Evolutionary conservation across 1,140 invertebrate species (phyloP), one percentile per base, ranked within the genome.

Genomic region (Euborellia annulipes): DNA sequence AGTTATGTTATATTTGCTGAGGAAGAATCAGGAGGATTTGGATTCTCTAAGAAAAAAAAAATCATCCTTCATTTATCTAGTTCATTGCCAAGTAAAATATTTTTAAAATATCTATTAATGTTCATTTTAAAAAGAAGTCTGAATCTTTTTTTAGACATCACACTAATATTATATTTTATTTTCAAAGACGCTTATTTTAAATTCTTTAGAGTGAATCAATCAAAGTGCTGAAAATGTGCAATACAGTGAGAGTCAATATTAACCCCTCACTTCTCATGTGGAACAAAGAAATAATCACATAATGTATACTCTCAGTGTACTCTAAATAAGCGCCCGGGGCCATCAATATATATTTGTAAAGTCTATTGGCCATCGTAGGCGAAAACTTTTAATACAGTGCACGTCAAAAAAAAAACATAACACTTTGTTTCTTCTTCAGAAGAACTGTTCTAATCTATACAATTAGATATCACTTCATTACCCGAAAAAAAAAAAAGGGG

Each of bases 41-140:
- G 77, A 45, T 81, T 89, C 57, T 75, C 76, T 20, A 71, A 74
- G 37, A 85, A 82, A 52, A 82, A 80, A 52, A 89, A 91, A 62
- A 71, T 94, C 27, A 66, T 89, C 47, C 58, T 93, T 38, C 79
- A 89, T 58, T 66, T 94, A n/a, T 68, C 73, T 13, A 72, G 78
- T 46, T 64, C 78, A 17, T 51, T 65, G 3, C 61, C 66, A 58
- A 73, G 75, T 74, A 69, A 61, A 44, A 45, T 46, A 42, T 57
- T 47, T 18, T 40, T 53, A 36, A 7, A 27, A 40, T 30, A 11
- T 30, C 32, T 13, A 7, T 23, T 13, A 27, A 34, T 43, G 23
- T 17, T 30, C 22, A 21, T 16, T 7, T 22, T 47, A 38, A 45
- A 18, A 4, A 22, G 46, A 14, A 27, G n/a, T 38, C 34, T 20